Percentiles rank a stretch among this genome's conserved stretches.
Evolutionary conservation across 2,113 vertebrate genomes (phyloP).

Genomic region (Platysteira castanea): DNA sequence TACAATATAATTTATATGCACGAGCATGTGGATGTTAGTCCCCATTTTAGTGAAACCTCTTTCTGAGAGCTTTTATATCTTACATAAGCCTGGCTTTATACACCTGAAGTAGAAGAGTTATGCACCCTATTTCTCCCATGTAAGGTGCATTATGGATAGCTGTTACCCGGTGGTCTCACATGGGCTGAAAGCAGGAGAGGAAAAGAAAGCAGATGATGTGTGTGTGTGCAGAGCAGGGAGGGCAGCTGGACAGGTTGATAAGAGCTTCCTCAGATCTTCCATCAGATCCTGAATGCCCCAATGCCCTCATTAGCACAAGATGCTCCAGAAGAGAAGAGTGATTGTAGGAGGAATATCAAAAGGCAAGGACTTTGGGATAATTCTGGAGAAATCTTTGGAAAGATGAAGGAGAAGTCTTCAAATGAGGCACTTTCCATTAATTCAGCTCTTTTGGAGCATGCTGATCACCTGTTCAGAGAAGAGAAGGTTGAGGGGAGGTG

Average conservation of each 20-base stretch:
- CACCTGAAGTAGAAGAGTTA: neutral
- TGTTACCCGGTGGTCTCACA: neutral
- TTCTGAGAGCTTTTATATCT: neutral
- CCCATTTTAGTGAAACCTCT: neutral
- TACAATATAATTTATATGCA: neutral
- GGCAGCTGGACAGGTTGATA: neutral
- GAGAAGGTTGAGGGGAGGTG: neutral
- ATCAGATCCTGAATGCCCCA: neutral
- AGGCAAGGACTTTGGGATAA: neutral
- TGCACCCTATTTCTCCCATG: accelerated
- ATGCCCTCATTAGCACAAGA: neutral
- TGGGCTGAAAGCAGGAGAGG: neutral
- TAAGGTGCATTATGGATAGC: neutral
- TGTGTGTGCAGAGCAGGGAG: neutral
- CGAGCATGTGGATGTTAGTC: neutral
- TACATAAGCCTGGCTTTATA: neutral
- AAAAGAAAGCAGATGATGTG: neutral
- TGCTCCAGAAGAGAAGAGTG: neutral
- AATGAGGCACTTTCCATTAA: neutral
- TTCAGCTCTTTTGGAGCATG: neutral
- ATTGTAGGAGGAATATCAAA: neutral
- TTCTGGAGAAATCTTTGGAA: neutral
- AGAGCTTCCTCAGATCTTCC: neutral
- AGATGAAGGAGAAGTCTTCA: neutral
- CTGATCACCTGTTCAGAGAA: neutral